A percentile compares a stretch with the other conserved stretches of the same genome.
phyloP scores from a whole-genome alignment of 2,888 invertebrate genomes.

The Eupithecia pulchellata region DNA sequence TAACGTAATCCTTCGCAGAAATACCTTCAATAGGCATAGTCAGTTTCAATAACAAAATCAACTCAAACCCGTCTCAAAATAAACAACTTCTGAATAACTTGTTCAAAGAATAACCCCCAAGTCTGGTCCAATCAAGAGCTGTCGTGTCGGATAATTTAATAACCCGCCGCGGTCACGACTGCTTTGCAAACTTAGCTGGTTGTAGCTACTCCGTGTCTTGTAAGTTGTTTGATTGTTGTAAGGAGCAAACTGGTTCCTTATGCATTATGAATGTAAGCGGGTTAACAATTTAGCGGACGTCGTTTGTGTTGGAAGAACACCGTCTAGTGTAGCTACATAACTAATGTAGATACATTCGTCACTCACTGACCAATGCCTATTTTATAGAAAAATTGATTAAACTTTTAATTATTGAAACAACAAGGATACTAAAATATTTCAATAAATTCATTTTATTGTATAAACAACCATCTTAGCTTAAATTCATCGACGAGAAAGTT shows the following conservation, averaged over 20 bases:
- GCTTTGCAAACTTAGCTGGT: background rate
- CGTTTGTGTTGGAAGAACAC: no score
- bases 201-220: background rate
- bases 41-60: background rate
- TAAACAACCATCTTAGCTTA: no score
- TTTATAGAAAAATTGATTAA: no score
- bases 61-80: background rate
- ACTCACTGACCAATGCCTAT: no score
- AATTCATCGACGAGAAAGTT: no score
- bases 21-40: background rate
- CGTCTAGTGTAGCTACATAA: no score
- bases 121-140: slow-evolving; percentile 1
- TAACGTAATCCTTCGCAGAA: background rate
- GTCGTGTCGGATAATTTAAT: slow-evolving; percentile 10
- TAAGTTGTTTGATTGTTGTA: background rate
- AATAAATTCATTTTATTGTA: no score
- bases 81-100: slow-evolving; percentile 3
- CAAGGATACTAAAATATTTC: no score
- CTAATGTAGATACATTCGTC: no score
- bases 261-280: no score
- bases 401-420: no score
- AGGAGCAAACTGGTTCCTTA: background rate
- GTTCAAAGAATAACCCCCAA: background rate
- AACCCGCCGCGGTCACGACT: slow-evolving; percentile 10
- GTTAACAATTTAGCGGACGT: no score